A percentile compares a stretch with the other conserved stretches of the same genome.
Evolutionary conservation across 1,140 invertebrate genomes (phyloP).

Genomic region (Cepaea nemoralis): DNA sequence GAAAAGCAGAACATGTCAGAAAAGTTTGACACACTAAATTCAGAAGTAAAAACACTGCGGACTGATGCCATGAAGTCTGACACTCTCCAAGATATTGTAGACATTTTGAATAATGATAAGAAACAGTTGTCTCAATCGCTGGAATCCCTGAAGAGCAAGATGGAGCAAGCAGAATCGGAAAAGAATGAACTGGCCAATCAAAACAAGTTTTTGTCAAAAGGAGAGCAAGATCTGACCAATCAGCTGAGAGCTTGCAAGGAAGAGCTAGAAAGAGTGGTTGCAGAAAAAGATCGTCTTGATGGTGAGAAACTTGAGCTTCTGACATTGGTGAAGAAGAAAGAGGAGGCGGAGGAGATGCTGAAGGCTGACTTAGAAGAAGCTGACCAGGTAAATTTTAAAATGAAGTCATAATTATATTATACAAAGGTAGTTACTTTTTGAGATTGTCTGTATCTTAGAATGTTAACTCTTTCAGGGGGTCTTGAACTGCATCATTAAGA

Average conservation of each 20-base stretch:
- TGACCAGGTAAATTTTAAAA: slow-evolving; percentile 18
- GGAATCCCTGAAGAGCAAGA: slow-evolving; percentile 56
- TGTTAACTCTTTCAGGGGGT: no score
- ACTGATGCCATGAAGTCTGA: slow-evolving; percentile 48
- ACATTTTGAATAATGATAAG: slow-evolving; percentile 61
- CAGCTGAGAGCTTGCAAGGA: slow-evolving; percentile 56
- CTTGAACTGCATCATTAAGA: no score
- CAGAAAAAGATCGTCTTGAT: slow-evolving; percentile 48
- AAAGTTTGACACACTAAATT: slow-evolving; percentile 44
- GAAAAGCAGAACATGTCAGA: slow-evolving; percentile 46
- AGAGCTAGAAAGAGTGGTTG: slow-evolving; percentile 50
- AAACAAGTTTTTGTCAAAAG: slow-evolving; percentile 53
- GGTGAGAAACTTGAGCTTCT: slow-evolving; percentile 39
- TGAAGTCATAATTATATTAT: no score
- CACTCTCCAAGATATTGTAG: slow-evolving; percentile 55
- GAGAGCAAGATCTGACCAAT: slow-evolving; percentile 56
- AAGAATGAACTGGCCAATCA: slow-evolving; percentile 60
- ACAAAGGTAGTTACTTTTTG: no score
- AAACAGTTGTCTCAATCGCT: slow-evolving; percentile 56
- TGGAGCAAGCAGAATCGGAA: slow-evolving; percentile 53
- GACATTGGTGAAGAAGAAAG: slow-evolving; percentile 26
- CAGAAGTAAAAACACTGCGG: slow-evolving; percentile 51
- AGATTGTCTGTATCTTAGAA: no score
- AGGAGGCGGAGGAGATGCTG: slow-evolving; percentile 27
- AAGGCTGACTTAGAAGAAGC: slow-evolving; percentile 23